These are phyloP conservation scores for Palloptera scutellata DNA, from an alignment of 2,888 invertebrate genomes.

Conservation along the genomic window DNA sequence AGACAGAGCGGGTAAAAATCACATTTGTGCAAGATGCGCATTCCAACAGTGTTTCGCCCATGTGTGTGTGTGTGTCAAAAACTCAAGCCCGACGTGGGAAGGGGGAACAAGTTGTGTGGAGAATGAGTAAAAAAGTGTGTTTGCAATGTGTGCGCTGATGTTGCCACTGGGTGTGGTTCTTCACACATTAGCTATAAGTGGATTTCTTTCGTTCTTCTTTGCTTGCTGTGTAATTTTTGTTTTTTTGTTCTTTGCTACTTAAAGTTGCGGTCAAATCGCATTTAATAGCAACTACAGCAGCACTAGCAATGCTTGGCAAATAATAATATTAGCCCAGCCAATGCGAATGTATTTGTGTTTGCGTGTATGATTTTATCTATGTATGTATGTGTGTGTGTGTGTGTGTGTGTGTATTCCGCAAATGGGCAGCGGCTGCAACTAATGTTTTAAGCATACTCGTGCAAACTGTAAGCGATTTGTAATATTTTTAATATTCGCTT, in stretches of 20 bases:
- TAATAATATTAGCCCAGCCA: background rate
- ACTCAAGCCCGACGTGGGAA: slow-evolving; percentile 7
- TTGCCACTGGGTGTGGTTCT: slow-evolving; percentile 7
- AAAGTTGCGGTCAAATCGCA: slow-evolving; percentile 25
- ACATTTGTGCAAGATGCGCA: background rate
- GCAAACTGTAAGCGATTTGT: slow-evolving; percentile 48
- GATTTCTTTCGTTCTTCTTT: slow-evolving; percentile 26
- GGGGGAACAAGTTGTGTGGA: too few species aligned
- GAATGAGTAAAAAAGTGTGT: too few species aligned
- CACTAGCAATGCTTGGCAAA: background rate
- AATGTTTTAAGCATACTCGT: slow-evolving; percentile 39
- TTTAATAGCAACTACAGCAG: slow-evolving; percentile 1
- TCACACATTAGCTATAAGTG: slow-evolving; percentile 51
- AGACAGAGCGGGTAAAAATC: background rate
- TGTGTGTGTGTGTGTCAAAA: slow-evolving; percentile 7
- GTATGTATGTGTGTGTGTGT: too few species aligned
- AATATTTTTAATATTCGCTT: slow-evolving; percentile 56
- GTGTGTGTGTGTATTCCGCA: too few species aligned
- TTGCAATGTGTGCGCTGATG: too few species aligned
- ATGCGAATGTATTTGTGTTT: background rate
- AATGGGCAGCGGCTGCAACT: slow-evolving; percentile 47
- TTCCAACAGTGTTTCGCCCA: background rate
- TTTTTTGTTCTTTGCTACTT: background rate
- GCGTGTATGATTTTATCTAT: too few species aligned
- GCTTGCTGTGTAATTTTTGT: background rate